phyloP scores from a whole-genome alignment of 1,140 invertebrate species.

The Orius insidiosus region DNA sequence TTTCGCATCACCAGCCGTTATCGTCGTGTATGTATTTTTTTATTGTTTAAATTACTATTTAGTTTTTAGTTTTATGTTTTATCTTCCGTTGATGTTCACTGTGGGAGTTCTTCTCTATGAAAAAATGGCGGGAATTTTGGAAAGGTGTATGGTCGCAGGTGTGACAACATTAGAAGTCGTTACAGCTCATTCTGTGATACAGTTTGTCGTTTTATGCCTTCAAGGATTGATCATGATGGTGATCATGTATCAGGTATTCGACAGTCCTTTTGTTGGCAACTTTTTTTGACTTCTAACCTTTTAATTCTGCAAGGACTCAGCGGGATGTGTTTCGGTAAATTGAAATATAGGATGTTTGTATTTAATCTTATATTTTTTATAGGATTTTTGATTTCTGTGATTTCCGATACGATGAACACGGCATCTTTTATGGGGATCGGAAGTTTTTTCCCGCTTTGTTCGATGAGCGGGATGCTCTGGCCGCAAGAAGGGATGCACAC shows the following conservation, averaged over 20 bases:
- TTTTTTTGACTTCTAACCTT: conserved; percentile 29
- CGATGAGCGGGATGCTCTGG: conserved; percentile 40
- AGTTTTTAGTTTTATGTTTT: conserved; percentile 22
- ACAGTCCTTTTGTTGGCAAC: conserved; percentile 32
- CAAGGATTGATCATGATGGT: conserved; percentile 57
- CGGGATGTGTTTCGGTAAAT: conserved; percentile 37
- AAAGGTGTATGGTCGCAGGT: conserved; percentile 28
- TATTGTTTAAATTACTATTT: not conserved
- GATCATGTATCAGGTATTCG: conserved; percentile 41
- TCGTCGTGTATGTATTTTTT: conserved; percentile 58
- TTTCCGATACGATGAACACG: conserved; percentile 33
- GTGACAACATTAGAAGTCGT: conserved; percentile 70
- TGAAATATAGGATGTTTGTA: not conserved
- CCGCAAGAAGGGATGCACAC: conserved; percentile 40
- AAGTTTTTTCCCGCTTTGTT: conserved; percentile 34
- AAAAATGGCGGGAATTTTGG: conserved; percentile 23
- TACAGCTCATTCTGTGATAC: conserved; percentile 63
- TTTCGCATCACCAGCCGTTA: conserved; percentile 87
- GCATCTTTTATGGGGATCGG: conserved; percentile 37
- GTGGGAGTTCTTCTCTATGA: conserved; percentile 22
- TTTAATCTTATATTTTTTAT: not conserved
- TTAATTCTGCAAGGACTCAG: conserved; percentile 34
- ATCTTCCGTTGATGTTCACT: conserved; percentile 22
- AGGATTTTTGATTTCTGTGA: conserved; percentile 33
- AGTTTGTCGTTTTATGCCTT: conserved; percentile 68